phyloP scores from a whole-genome alignment of 2,113 vertebrate genomes.

The Accipiter cooperii region DNA sequence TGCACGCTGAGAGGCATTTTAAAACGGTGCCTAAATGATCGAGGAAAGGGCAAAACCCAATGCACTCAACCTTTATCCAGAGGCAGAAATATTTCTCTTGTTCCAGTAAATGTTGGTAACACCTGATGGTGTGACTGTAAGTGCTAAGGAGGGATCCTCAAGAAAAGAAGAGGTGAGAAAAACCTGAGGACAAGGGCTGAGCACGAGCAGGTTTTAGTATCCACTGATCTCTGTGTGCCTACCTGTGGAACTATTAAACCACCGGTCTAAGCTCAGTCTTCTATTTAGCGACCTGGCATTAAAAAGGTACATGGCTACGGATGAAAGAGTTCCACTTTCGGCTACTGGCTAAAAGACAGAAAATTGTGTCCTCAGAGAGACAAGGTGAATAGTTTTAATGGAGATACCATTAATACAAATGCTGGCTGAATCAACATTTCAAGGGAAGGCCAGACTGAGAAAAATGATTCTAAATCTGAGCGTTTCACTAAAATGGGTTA shows the following conservation, averaged over 20 bases:
- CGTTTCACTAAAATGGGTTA: background rate
- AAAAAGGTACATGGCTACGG: background rate
- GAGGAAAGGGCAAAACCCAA: background rate
- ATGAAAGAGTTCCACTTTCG: background rate
- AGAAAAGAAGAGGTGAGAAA: background rate
- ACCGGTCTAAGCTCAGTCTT: background rate
- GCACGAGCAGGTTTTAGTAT: background rate
- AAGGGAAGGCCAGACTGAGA: background rate
- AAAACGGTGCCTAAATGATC: background rate
- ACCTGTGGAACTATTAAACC: background rate
- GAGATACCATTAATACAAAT: background rate
- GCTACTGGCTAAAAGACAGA: background rate
- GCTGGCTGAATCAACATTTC: background rate
- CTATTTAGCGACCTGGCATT: background rate
- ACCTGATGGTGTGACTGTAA: background rate
- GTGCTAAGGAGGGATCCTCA: background rate
- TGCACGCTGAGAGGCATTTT: background rate
- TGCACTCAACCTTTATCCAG: background rate
- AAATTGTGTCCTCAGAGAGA: background rate
- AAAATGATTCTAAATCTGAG: background rate
- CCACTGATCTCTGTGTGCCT: background rate
- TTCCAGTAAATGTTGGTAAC: background rate
- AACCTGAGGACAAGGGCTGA: background rate
- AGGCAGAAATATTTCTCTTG: background rate
- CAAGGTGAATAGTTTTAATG: background rate